Evolutionary conservation across 1,140 invertebrate genomes (phyloP), one percentile per base, ranked within the genome.

Genomic region (Hermetia illucens): DNA sequence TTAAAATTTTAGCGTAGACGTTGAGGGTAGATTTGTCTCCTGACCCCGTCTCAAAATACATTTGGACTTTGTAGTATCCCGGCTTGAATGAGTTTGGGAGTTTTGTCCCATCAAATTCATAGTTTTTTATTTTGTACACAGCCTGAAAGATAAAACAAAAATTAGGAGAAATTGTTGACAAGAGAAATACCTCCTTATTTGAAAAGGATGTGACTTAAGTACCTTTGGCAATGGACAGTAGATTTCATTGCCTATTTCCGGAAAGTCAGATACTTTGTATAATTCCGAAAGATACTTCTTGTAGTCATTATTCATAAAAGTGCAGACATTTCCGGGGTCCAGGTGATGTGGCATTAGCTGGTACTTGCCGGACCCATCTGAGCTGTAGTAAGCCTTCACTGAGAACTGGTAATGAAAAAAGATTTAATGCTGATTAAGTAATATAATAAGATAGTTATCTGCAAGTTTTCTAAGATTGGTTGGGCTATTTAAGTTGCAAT

Each of bases 71-170:
- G n/a, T n/a, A n/a, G n/a, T n/a, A n/a, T n/a, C n/a, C n/a, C n/a
- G n/a, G n/a, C n/a, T n/a, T n/a, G n/a, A n/a, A n/a, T n/a, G n/a
- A n/a, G n/a, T n/a, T n/a, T n/a, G n/a, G n/a, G n/a, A n/a, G n/a
- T n/a, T n/a, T n/a, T n/a, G n/a, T n/a, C n/a, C n/a, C n/a, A n/a
- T 27, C 24, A 13, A 27, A 27, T 27, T 27, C 24, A 27, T 27
- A 27, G 24, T 8, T 27, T 8, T 27, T 13, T 27, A 27, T 27
- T 13, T 27, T 27, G 13, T 27, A 27, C 24, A 9, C 24, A 9
- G 8, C 8, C 24, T 27, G 24, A 9, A 27, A 27, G 13, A 9
- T 9, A 13, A 27, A n/a, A n/a, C n/a, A n/a, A n/a, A n/a, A n/a
- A n/a, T n/a, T n/a, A n/a, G n/a, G n/a, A n/a, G n/a, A n/a, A n/a